A percentile compares a stretch with the other conserved stretches of the same genome.
phyloP scores from a whole-genome alignment of 2,113 vertebrate species.

The Macrotis lagotis region DNA sequence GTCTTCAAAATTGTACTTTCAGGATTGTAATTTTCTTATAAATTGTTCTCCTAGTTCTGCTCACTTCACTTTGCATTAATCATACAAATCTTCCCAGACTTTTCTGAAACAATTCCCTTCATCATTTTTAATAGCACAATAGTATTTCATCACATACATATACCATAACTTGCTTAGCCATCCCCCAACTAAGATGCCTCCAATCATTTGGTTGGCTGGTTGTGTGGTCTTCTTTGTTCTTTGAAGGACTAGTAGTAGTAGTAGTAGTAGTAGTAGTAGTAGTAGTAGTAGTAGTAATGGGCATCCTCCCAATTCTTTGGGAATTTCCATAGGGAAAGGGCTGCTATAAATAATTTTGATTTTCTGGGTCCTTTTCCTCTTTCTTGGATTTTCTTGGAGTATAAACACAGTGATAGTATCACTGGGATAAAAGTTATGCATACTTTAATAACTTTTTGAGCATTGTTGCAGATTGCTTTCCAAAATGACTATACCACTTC shows the following conservation, averaged over 20 bases:
- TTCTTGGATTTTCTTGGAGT: neutral
- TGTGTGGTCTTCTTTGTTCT: too few species aligned
- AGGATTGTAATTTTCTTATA: neutral
- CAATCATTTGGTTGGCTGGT: too few species aligned
- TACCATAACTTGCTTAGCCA: neutral
- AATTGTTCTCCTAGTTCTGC: neutral
- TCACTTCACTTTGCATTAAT: neutral
- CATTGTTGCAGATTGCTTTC: neutral
- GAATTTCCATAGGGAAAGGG: neutral
- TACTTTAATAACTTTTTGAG: neutral
- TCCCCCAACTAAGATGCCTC: too few species aligned
- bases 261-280: too few species aligned
- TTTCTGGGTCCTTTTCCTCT: neutral
- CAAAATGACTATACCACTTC: neutral
- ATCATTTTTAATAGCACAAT: neutral
- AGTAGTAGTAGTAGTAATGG: too few species aligned
- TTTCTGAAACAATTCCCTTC: neutral
- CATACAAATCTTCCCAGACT: neutral
- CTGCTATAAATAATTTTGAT: neutral
- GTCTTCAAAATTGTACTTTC: neutral
- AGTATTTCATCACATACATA: neutral
- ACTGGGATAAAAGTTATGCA: neutral
- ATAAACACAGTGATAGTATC: neutral
- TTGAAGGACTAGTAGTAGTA: too few species aligned
- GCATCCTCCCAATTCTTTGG: neutral